phyloP scores from a whole-genome alignment of 2,888 invertebrate species.

The Drosophila cyrtoloma region DNA sequence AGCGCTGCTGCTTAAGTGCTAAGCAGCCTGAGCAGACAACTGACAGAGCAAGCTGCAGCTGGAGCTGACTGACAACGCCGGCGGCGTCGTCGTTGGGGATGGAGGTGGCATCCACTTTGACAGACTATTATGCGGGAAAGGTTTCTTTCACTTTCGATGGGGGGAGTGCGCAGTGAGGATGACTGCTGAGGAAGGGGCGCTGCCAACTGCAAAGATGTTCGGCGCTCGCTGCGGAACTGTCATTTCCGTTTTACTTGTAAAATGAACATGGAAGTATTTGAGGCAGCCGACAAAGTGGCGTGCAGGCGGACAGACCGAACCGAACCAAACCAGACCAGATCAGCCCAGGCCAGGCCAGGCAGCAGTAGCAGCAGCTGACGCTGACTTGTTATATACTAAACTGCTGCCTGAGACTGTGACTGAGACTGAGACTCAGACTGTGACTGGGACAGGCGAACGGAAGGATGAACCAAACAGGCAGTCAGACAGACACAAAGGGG shows the following conservation, averaged over 20 bases:
- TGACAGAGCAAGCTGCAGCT: slow-evolving; percentile 37
- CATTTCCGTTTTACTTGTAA: slow-evolving; percentile 84
- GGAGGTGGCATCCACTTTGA: slow-evolving; percentile 70
- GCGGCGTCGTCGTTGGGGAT: slow-evolving; percentile 5
- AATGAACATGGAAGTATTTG: slow-evolving; percentile 80
- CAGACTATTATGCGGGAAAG: slow-evolving; percentile 83
- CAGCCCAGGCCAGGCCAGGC: slow-evolving; percentile 21
- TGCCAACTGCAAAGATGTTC: slow-evolving; percentile 65
- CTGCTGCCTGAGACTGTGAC: slow-evolving; percentile 30
- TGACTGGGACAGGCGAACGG: slow-evolving; percentile 56
- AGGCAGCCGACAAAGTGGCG: slow-evolving; percentile 77
- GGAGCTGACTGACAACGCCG: slow-evolving; percentile 41
- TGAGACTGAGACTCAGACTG: slow-evolving; percentile 19
- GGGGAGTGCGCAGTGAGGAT: slow-evolving; percentile 5
- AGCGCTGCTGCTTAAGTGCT: slow-evolving; percentile 59
- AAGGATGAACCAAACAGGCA: slow-evolving; percentile 69
- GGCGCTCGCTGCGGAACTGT: slow-evolving; percentile 81
- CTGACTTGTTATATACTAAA: slow-evolving; percentile 80
- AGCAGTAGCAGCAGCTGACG: slow-evolving; percentile 67
- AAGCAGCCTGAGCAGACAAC: slow-evolving; percentile 33
- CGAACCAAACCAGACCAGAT: slow-evolving; percentile 19
- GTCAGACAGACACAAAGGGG: slow-evolving; percentile 48
- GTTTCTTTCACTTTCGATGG: slow-evolving; percentile 82
- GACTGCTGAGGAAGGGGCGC: slow-evolving; percentile 13
- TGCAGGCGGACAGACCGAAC: slow-evolving; percentile 54